These are phyloP conservation scores for Pemphigus obesinymphae DNA, from an alignment of 1,140 invertebrate genomes.

Conservation along the genomic window DNA sequence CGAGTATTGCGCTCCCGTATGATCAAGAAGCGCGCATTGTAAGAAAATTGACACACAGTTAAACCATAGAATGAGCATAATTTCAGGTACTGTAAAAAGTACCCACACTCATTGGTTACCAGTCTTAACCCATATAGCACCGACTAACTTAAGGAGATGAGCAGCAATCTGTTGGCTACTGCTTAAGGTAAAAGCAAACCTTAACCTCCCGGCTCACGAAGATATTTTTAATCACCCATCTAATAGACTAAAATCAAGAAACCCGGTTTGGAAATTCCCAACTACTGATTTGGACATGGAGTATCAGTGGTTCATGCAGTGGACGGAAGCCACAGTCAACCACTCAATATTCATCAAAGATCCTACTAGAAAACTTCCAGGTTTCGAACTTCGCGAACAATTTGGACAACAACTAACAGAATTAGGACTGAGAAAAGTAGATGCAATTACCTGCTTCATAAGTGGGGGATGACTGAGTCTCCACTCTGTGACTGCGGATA, in stretches of 20 bases:
- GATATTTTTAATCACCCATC: neutral
- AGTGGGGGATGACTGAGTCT: neutral
- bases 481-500: neutral
- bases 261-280: neutral
- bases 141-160: neutral
- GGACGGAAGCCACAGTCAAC: neutral
- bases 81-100: neutral
- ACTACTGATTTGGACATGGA: neutral
- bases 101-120: too few species aligned
- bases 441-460: neutral
- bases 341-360: neutral
- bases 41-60: neutral
- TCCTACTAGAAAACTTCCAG: neutral
- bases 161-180: neutral
- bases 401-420: conserved; percentile 2
- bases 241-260: neutral
- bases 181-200: neutral
- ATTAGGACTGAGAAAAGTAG: neutral
- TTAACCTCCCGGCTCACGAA: too few species aligned
- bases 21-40: too few species aligned
- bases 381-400: neutral
- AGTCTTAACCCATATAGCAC: neutral
- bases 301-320: neutral
- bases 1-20: too few species aligned
- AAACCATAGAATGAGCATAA: neutral